Evolutionary conservation across 2,888 invertebrate genomes (phyloP).

Genomic region (Amblyjoppa proteus): DNA sequence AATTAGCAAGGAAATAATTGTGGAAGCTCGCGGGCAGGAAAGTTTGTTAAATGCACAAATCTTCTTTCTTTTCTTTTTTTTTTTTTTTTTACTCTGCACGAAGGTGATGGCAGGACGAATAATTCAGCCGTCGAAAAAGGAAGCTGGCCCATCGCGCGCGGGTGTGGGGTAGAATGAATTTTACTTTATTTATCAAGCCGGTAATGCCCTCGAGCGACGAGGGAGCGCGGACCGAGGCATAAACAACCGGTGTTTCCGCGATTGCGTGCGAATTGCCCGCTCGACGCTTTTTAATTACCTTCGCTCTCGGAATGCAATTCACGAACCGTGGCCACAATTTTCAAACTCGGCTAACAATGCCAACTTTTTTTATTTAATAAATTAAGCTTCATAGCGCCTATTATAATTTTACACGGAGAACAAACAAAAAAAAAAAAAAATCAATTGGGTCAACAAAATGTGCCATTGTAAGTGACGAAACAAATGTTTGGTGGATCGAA

Average conservation of each 20-base stretch:
- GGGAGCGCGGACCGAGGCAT: neutral
- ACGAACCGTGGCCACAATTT: neutral
- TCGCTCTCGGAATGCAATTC: neutral
- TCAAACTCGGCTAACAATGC: slow-evolving; percentile 16
- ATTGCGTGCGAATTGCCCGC: slow-evolving; percentile 18
- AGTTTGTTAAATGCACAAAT: neutral
- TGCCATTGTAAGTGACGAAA: too few relatives aligned
- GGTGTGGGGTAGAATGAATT: slow-evolving; percentile 5
- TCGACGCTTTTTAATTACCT: slow-evolving; percentile 38
- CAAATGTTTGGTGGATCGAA: too few relatives aligned
- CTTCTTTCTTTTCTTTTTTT: neutral
- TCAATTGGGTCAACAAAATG: too few relatives aligned
- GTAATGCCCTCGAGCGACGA: neutral
- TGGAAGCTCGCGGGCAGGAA: neutral
- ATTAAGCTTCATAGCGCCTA: neutral
- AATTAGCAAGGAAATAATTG: neutral
- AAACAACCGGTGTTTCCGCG: slow-evolving; percentile 13
- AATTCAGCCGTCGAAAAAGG: neutral
- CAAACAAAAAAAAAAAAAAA: too few relatives aligned
- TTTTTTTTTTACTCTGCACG: neutral
- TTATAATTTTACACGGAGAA: neutral
- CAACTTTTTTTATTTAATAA: slow-evolving; percentile 6
- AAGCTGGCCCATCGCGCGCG: slow-evolving; percentile 2
- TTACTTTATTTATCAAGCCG: slow-evolving; percentile 41
- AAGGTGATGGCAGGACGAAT: neutral